Conservation (phyloP, 2,888 invertebrate genomes). For the Omphaloscelis lunosa region DNA sequence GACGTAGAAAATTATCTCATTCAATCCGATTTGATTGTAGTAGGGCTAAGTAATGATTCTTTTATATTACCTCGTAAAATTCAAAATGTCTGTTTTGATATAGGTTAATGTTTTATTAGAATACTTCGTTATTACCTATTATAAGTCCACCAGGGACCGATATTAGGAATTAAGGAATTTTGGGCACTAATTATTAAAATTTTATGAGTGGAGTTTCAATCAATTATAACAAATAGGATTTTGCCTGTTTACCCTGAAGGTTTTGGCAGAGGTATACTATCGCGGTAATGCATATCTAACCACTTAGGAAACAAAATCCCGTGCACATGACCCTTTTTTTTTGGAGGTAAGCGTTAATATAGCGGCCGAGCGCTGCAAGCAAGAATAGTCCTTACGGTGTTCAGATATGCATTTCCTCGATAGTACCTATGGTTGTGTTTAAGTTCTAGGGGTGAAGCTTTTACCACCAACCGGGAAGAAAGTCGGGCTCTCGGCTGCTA, state of each 20-base stretch:
- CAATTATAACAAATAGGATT: too few relatives aligned
- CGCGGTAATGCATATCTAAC: too few relatives aligned
- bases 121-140: conserved; percentile 34
- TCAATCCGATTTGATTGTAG: conserved; percentile 54
- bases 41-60: conserved; percentile 44
- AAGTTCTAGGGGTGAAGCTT: neutral
- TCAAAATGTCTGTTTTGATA: conserved; percentile 47
- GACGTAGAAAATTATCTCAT: conserved; percentile 53
- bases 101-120: conserved; percentile 53
- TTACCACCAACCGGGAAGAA: neutral
- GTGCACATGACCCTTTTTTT: too few relatives aligned
- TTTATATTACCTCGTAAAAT: conserved; percentile 63
- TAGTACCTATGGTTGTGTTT: too few relatives aligned
- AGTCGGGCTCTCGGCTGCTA: neutral
- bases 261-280: too few relatives aligned
- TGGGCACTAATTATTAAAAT: neutral
- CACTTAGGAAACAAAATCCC: too few relatives aligned
- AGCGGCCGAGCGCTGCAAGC: too few relatives aligned
- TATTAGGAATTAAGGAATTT: conserved; percentile 10
- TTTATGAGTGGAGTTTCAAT: neutral
- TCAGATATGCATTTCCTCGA: too few relatives aligned
- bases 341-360: too few relatives aligned
- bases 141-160: conserved; percentile 18
- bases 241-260: too few relatives aligned
- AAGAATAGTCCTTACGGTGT: too few relatives aligned